These are phyloP conservation scores for Sylvilagus bachmani DNA, from an alignment of 2,113 vertebrate genomes.

Conservation along the genomic window DNA sequence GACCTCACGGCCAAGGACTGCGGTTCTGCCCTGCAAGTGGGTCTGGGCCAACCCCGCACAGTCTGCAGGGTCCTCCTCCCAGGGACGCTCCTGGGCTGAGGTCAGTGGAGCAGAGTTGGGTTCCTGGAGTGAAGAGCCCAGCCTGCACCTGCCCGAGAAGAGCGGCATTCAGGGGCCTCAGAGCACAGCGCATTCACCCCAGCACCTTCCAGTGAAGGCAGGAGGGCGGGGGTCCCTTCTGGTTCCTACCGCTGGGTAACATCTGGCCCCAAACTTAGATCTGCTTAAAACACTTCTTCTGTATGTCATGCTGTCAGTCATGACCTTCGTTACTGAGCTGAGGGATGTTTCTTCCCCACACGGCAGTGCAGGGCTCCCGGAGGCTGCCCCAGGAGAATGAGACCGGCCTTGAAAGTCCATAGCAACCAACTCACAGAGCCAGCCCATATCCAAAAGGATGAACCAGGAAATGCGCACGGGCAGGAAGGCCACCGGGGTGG, in stretches of 20 bases:
- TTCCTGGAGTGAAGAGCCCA: background rate
- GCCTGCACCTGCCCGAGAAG: background rate
- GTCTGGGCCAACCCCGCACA: background rate
- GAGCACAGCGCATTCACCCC: background rate
- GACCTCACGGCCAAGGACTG: background rate
- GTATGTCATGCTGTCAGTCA: background rate
- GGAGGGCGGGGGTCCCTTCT: background rate
- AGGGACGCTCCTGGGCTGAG: background rate
- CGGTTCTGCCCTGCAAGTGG: too few species aligned
- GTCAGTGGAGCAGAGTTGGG: background rate
- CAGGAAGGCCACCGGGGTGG: background rate
- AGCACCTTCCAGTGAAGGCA: background rate
- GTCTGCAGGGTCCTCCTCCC: background rate
- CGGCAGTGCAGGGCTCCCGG: background rate
- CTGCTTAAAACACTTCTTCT: background rate
- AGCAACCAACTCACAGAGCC: background rate
- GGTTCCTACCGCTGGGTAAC: background rate
- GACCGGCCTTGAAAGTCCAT: background rate
- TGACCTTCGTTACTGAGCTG: background rate
- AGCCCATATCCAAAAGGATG: background rate
- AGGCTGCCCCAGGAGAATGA: background rate
- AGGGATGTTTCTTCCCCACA: background rate
- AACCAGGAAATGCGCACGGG: background rate
- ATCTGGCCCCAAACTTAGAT: background rate
- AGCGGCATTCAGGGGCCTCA: background rate